Conservation (phyloP, 1,140 invertebrate species). For the Laupala kohalensis region DNA sequence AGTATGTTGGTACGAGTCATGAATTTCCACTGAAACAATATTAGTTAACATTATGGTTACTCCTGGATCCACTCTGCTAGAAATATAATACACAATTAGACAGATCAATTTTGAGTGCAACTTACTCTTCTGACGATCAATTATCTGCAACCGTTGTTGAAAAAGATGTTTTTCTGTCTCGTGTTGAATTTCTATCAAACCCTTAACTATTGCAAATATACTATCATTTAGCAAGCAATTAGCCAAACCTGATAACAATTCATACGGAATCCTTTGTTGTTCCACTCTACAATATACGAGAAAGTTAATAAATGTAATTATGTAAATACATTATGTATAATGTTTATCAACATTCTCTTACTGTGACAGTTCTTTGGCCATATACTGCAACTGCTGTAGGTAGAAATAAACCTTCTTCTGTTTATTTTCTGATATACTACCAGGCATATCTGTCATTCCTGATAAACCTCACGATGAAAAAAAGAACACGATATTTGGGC, state of each 20-base stretch:
- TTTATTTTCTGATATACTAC: conserved; percentile 48
- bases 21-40: conserved; percentile 44
- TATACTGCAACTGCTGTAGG: conserved; percentile 71
- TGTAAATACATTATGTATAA: background rate
- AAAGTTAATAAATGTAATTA: background rate
- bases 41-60: too few relatives aligned
- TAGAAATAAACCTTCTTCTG: conserved; percentile 80
- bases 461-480: too few relatives aligned
- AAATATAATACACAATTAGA: background rate
- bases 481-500: too few relatives aligned
- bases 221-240: conserved; percentile 83
- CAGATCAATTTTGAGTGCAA: conserved; percentile 11
- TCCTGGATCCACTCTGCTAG: background rate
- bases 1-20: conserved; percentile 46
- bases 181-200: conserved; percentile 87
- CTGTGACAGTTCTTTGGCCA: conserved; percentile 75
- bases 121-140: conserved; percentile 66
- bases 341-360: conserved; percentile 27
- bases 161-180: conserved; percentile 86
- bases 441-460: background rate
- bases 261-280: conserved; percentile 82
- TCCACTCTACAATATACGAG: conserved; percentile 52
- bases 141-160: conserved; percentile 64
- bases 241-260: conserved; percentile 74
- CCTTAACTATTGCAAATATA: conserved; percentile 86